Evolutionary conservation across 2,888 invertebrate species (phyloP).

Genomic region (Thecophora atra): DNA sequence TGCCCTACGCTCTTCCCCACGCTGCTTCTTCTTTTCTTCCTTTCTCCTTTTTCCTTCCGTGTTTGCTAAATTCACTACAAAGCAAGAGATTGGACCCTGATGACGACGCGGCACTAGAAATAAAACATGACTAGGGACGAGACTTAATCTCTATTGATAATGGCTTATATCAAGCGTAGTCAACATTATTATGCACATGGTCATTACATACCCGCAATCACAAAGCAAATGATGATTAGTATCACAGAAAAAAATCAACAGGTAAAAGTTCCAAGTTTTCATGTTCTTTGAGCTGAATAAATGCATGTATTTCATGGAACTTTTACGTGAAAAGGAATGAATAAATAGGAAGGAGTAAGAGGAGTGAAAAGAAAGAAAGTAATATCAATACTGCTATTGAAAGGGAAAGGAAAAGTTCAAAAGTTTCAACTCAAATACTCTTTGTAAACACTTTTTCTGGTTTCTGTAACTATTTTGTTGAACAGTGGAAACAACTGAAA

Average conservation of each 20-base stretch:
- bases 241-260: background rate
- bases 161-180: background rate
- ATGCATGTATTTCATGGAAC: background rate
- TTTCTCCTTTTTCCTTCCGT: background rate
- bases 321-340: too few species aligned
- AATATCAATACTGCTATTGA: too few species aligned
- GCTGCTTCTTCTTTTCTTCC: background rate
- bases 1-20: background rate
- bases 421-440: too few species aligned
- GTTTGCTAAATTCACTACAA: too few species aligned
- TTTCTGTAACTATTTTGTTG: too few species aligned
- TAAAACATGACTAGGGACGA: background rate
- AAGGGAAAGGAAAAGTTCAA: too few species aligned
- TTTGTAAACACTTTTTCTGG: too few species aligned
- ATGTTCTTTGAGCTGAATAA: constrained; percentile 7
- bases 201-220: too few species aligned
- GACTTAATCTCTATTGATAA: background rate
- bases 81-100: too few species aligned
- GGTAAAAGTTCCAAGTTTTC: background rate
- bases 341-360: too few species aligned
- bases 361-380: too few species aligned
- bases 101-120: background rate
- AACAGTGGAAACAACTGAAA: too few species aligned
- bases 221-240: background rate
- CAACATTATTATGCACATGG: background rate